phyloP scores from a whole-genome alignment of 2,888 invertebrate genomes.

The Zaprionus lineosus region DNA sequence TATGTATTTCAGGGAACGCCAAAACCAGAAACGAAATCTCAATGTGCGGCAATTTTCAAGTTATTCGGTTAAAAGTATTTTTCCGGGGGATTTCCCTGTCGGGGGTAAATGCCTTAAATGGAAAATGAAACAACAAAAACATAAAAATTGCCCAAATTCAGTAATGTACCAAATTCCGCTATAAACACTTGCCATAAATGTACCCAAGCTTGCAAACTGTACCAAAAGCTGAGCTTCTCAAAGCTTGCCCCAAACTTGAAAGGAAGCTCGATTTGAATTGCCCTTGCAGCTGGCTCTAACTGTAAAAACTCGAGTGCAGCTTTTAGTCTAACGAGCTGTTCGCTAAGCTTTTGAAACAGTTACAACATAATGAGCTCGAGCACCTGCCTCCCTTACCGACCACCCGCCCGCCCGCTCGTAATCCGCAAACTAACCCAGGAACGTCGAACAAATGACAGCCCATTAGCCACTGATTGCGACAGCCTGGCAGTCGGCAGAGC shows the following conservation, averaged over 20 bases:
- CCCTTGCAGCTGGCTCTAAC: no score
- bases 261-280: no score
- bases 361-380: slow-evolving; percentile 51
- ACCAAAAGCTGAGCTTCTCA: slow-evolving; percentile 1
- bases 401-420: no score
- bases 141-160: not conserved
- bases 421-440: no score
- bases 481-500: slow-evolving; percentile 59
- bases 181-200: not conserved
- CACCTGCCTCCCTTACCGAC: not conserved
- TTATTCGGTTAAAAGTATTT: slow-evolving; percentile 26
- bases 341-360: slow-evolving; percentile 33
- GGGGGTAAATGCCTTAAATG: no score
- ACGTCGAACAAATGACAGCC: slow-evolving; percentile 59
- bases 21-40: slow-evolving; percentile 49
- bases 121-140: no score
- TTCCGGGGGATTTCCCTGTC: no score
- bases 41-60: slow-evolving; percentile 31
- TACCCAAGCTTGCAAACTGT: not conserved
- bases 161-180: not conserved
- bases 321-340: slow-evolving; percentile 12
- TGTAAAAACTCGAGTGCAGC: no score
- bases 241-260: slow-evolving; percentile 14
- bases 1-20: slow-evolving; percentile 66
- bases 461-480: slow-evolving; percentile 71